Conservation (phyloP, 2,888 invertebrate species). For the Ochropacha duplaris region DNA sequence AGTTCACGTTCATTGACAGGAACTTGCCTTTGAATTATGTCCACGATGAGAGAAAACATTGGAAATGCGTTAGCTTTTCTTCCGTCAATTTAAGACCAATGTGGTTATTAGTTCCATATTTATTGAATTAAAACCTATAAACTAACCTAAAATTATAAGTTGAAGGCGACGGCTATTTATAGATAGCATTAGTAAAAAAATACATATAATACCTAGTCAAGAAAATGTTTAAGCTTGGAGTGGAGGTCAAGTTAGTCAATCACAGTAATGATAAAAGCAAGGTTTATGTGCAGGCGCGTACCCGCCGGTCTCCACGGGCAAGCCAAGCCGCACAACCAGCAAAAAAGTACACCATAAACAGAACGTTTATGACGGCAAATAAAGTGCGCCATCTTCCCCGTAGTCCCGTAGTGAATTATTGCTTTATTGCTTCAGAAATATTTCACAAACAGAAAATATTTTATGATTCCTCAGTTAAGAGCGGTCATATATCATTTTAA, state of each 20-base stretch:
- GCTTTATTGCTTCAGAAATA: constrained; percentile 83
- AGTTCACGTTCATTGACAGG: constrained; percentile 10
- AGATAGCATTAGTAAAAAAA: neutral
- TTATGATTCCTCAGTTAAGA: constrained; percentile 82
- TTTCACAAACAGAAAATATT: constrained; percentile 84
- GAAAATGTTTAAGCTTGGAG: neutral
- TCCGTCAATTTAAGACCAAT: neutral
- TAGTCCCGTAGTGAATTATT: constrained; percentile 82
- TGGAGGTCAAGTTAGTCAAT: constrained; percentile 51
- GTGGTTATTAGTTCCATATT: neutral
- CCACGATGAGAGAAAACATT: neutral
- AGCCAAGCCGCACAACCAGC: constrained; percentile 42
- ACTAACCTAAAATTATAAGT: neutral
- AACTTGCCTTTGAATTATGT: constrained; percentile 1
- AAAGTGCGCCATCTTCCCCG: constrained; percentile 80
- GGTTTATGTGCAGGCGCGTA: constrained; percentile 68
- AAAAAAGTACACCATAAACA: constrained; percentile 81
- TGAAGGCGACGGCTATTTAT: neutral
- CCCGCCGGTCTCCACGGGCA: constrained; percentile 33
- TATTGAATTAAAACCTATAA: neutral
- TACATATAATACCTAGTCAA: neutral
- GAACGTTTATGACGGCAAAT: constrained; percentile 81
- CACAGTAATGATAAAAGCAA: constrained; percentile 61
- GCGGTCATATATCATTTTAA: constrained; percentile 81
- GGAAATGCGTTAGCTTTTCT: neutral